Percentiles rank a stretch among this genome's conserved stretches.
phyloP scores from a whole-genome alignment of 2,888 invertebrate species.

The Latrodectus elegans region DNA sequence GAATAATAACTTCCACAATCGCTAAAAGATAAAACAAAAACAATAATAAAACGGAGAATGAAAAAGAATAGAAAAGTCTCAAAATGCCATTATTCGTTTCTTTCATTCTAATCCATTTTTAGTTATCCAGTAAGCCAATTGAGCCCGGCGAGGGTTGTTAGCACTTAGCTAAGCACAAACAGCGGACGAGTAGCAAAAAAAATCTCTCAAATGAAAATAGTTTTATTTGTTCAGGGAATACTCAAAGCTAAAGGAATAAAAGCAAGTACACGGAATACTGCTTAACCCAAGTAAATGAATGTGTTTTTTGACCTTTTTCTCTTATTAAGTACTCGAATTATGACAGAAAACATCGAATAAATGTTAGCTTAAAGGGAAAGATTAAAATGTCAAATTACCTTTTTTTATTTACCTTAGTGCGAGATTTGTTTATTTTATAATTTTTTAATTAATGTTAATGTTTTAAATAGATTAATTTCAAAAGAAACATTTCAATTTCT shows the following conservation, averaged over 20 bases:
- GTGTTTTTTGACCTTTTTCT: not conserved
- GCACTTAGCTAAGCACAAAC: constrained; percentile 16
- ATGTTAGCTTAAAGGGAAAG: not conserved
- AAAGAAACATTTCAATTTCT: not conserved
- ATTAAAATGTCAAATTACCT: no score
- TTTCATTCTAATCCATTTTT: constrained; percentile 64
- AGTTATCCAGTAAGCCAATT: constrained; percentile 61
- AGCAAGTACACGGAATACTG: constrained; percentile 22
- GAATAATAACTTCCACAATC: not conserved
- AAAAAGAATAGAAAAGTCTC: not conserved
- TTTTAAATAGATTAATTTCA: not conserved
- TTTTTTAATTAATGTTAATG: not conserved
- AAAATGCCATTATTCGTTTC: constrained; percentile 34
- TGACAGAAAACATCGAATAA: constrained; percentile 16
- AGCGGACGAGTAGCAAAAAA: not conserved
- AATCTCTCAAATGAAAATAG: constrained; percentile 53
- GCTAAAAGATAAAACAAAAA: not conserved
- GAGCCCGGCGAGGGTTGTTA: constrained; percentile 50
- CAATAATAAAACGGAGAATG: not conserved
- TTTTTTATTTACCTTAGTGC: no score
- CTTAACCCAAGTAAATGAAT: constrained; percentile 4
- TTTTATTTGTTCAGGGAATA: constrained; percentile 60
- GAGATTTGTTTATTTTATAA: not conserved
- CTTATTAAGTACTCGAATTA: constrained; percentile 23
- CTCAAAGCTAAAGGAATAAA: constrained; percentile 52